These are phyloP conservation scores for Pluvianellus socialis DNA, from an alignment of 2,113 vertebrate genomes.

Conservation along the genomic window DNA sequence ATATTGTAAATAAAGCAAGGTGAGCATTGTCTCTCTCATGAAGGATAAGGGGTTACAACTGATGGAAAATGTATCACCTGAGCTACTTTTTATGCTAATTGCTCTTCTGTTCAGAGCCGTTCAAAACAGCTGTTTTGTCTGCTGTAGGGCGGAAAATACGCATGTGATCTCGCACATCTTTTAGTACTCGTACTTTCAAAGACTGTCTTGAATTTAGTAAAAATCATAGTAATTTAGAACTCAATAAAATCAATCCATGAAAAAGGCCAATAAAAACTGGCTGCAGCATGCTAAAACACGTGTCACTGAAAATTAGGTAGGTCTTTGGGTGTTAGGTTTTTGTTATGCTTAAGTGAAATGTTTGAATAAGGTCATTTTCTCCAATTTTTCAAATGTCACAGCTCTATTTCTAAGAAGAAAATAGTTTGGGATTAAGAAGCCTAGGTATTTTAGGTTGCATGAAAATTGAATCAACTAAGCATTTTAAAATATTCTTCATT, in stretches of 20 bases:
- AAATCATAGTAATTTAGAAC: neutral
- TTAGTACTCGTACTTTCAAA: neutral
- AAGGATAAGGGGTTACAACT: neutral
- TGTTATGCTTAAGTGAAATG: neutral
- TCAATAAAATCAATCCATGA: neutral
- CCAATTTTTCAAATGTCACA: neutral
- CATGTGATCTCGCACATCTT: accelerated
- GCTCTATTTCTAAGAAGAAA: neutral
- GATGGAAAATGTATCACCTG: neutral
- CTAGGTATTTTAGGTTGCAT: neutral
- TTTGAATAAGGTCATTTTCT: neutral
- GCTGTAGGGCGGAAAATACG: neutral
- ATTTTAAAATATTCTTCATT: neutral
- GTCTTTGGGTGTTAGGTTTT: neutral
- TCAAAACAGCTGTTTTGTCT: neutral
- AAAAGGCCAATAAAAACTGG: neutral
- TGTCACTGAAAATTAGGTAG: neutral
- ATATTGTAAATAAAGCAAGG: neutral
- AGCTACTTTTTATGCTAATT: neutral
- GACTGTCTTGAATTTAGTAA: neutral
- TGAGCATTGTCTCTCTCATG: neutral
- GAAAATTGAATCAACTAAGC: neutral
- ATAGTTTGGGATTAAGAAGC: neutral
- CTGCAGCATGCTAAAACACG: neutral
- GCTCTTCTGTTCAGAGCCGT: neutral